Evolutionary conservation across 2,797 vertebrate species (phyloP), one percentile per base, ranked within the genome.

Genomic region (Chrysocyon brachyurus): DNA sequence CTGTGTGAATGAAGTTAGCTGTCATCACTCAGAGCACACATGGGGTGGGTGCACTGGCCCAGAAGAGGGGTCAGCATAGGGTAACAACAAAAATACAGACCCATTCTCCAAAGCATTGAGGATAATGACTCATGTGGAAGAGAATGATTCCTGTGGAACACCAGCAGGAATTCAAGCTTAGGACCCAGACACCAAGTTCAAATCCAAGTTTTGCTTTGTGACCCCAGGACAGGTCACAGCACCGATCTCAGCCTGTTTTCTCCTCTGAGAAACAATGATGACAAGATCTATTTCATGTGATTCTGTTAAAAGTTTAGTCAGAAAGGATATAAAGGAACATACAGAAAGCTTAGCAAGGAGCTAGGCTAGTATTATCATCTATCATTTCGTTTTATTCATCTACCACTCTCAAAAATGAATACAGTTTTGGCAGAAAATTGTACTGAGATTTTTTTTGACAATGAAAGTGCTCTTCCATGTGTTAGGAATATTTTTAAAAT

Each of bases 401-500:
- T 64, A 36, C 26, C 19, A 31, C 12, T 2, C 59, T 93, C 52
- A 75, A 59, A 87, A 92, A n/a, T 28, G 52, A 89, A 61, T 26
- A 56, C 12, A 54, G n/a, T 36, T 73, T 28, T 91, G 61, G 9
- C 46, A 36, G 68, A 82, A 28, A 12, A 31, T 59, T 77, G 40
- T 56, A 57, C 28, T 57, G 22, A 49, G 79, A 33, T 66, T 96
- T 26, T 82, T 21, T 77, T 68, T 64, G 5, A 40, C 28, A 91
- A 5, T n/a, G 3, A 89, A 28, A 59, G 0, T 64, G 31, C 24
- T 61, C 21, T 59, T 59, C 24, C 4, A n/a, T 57, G 12, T n/a
- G 10, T 59, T 33, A 91, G 49, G n/a, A 57, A 61, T 68, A 66
- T 66, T 93, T 78, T 90, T 36, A 9, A 79, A 54, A 49, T 72